These are phyloP conservation scores for Leuctra nigra DNA, from an alignment of 2,888 invertebrate genomes.

Conservation along the genomic window DNA sequence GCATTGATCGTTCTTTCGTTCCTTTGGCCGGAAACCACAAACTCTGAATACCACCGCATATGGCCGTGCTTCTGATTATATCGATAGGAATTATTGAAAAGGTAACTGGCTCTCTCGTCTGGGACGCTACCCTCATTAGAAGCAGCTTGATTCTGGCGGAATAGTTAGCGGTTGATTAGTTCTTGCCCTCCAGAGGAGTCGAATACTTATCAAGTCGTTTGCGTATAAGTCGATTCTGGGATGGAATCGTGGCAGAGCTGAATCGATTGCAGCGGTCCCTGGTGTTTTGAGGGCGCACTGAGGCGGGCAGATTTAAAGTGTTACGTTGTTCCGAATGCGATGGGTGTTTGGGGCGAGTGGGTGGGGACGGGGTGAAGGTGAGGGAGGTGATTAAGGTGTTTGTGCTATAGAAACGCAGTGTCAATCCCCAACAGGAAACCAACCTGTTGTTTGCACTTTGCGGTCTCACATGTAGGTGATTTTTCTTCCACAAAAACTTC, in stretches of 20 bases:
- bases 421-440: constrained; percentile 1
- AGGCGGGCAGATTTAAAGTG: constrained; percentile 17
- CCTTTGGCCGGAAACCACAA: too few relatives aligned
- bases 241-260: constrained; percentile 8
- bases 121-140: too few relatives aligned
- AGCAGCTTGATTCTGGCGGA: too few relatives aligned
- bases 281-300: constrained; percentile 13
- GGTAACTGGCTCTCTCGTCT: too few relatives aligned
- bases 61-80: too few relatives aligned
- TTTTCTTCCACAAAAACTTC: too few relatives aligned
- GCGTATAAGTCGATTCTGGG: constrained; percentile 17
- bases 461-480: too few relatives aligned
- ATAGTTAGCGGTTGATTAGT: constrained; percentile 7
- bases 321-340: constrained; percentile 10
- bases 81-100: too few relatives aligned
- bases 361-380: neutral
- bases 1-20: too few relatives aligned
- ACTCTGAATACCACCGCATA: too few relatives aligned
- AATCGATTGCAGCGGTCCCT: constrained; percentile 17
- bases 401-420: constrained; percentile 34
- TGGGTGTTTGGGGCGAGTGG: neutral
- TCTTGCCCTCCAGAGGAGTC: neutral
- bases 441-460: constrained; percentile 13
- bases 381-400: constrained; percentile 5
- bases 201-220: constrained; percentile 12